A percentile compares a stretch with the other conserved stretches of the same genome.
Evolutionary conservation across 2,888 invertebrate genomes (phyloP).

Genomic region (Oxytorus armatus): DNA sequence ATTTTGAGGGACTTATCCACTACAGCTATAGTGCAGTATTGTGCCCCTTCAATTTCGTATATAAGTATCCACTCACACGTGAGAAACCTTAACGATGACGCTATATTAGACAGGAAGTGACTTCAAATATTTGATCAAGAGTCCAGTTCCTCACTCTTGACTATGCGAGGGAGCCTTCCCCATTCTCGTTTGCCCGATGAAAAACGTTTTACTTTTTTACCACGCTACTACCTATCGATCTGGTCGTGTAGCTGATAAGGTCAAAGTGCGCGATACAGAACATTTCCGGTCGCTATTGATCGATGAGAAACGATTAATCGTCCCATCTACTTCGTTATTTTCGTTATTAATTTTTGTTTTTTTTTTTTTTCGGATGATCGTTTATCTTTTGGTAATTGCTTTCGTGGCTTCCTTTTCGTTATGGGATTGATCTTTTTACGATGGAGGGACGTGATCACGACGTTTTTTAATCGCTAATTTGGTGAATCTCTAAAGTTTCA

Average conservation of each 20-base stretch:
- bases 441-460: neutral
- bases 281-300: slow-evolving; percentile 32
- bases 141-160: slow-evolving; percentile 63
- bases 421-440: neutral
- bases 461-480: slow-evolving; percentile 13
- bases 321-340: neutral
- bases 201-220: slow-evolving; percentile 62
- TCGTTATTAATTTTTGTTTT: neutral
- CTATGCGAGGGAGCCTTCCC: slow-evolving; percentile 61
- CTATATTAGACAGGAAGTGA: slow-evolving; percentile 78
- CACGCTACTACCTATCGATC: slow-evolving; percentile 3
- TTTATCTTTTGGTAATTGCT: neutral
- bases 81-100: slow-evolving; percentile 62
- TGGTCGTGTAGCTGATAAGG: slow-evolving; percentile 19
- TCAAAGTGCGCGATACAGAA: slow-evolving; percentile 1
- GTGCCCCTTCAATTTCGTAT: slow-evolving; percentile 16
- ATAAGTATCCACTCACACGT: slow-evolving; percentile 42
- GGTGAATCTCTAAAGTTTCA: slow-evolving; percentile 14
- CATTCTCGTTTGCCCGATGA: slow-evolving; percentile 63
- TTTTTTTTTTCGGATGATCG: neutral
- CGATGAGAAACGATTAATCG: slow-evolving; percentile 1
- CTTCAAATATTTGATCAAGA: slow-evolving; percentile 77
- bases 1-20: slow-evolving; percentile 33
- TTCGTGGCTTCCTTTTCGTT: neutral
- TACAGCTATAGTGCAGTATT: slow-evolving; percentile 4